Base-by-base conservation (phyloP, 2,888 invertebrate species). In the Ethmia dodecea region DNA sequence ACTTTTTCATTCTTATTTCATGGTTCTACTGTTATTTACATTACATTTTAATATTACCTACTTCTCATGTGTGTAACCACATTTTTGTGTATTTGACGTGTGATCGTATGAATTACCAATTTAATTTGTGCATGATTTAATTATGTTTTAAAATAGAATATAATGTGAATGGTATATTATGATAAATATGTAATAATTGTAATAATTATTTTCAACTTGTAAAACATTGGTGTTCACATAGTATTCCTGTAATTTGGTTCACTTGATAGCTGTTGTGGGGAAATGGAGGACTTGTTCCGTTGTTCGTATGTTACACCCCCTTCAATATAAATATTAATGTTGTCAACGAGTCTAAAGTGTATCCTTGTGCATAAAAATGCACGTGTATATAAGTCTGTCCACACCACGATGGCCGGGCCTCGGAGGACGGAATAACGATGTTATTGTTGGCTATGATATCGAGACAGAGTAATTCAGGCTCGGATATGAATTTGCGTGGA, bases 51-150 rank as follows among this genome's bases (percentile, higher is more conserved):
- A 59, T 70, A 59, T 66, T 70, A 69, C 64, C 75, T n/a, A n/a
- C n/a, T 76, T 76, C 61, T 71, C 69, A 70, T 71, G 75, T 78
- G 74, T 80, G 75, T 79, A 75, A 73, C 68, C 68, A 67, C 68
- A 69, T 60, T 65, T 72, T 73, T 73, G 66, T 75, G 75, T 75
- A 76, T 72, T 72, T 70, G 60, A 61, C 64, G 71, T 75, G 73
- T 79, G 74, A 70, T 71, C 63, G 72, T 60, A 59, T 71, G 60
- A 59, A 57, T 62, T 56, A 50, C 59, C 57, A 57, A 63, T 69
- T 76, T 72, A 56, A 65, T 63, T 65, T 61, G 52, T 64, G 65
- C 60, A 66, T 71, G 62, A 61, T 66, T 63, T 45, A 48, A 46
- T 46, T 42, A n/a, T 8, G 22, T 22, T 22, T 22, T 22, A 41